These are phyloP conservation scores for Rhagonycha fulva DNA, from an alignment of 2,888 invertebrate species.

Conservation along the genomic window DNA sequence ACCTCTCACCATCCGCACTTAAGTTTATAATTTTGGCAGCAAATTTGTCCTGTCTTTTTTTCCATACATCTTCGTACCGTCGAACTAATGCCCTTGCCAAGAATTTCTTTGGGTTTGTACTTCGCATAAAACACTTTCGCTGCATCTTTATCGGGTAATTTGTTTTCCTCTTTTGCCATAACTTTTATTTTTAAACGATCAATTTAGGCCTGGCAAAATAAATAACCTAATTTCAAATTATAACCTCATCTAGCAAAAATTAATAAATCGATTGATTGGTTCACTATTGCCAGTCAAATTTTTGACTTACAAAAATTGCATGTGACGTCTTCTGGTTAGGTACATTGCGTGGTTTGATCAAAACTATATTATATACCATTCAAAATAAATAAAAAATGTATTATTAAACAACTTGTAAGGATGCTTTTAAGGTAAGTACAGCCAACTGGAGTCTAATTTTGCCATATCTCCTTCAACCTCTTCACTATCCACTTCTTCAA, in stretches of 20 bases:
- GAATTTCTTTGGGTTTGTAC: slow-evolving; percentile 96
- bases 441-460: no score
- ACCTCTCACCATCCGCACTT: slow-evolving; percentile 73
- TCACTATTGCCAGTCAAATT: no score
- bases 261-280: not conserved
- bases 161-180: slow-evolving; percentile 88
- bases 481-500: no score
- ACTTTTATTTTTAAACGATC: not conserved
- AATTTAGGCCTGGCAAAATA: not conserved
- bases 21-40: slow-evolving; percentile 98
- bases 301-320: no score
- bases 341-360: no score
- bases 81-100: slow-evolving; percentile 97
- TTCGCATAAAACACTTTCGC: slow-evolving; percentile 97
- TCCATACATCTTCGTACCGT: slow-evolving; percentile 96
- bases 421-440: no score
- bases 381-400: no score
- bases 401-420: no score
- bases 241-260: not conserved
- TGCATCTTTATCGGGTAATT: slow-evolving; percentile 91
- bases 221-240: not conserved
- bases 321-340: no score
- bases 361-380: no score
- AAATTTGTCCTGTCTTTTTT: slow-evolving; percentile 93
- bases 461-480: no score